Conservation (phyloP, 2,113 vertebrate genomes). For the Oostethus manadensis region DNA sequence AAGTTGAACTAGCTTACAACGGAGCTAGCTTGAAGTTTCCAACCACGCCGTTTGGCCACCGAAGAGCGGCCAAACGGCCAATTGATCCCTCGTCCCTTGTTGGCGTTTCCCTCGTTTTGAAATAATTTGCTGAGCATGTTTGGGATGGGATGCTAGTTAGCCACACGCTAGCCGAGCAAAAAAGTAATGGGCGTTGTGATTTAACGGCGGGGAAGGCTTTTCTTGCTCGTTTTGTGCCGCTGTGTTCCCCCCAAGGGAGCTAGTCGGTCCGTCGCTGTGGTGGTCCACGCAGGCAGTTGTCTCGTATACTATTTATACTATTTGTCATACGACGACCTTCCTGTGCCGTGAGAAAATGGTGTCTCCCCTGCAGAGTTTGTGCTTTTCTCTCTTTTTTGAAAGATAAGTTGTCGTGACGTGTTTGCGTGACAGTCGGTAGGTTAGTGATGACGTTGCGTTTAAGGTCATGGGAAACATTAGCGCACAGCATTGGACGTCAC, state of each 20-base stretch:
- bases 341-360: not conserved
- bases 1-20: conserved; percentile 28
- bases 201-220: not conserved
- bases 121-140: not conserved
- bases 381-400: too few species aligned
- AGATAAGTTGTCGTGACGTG: not conserved
- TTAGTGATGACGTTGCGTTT: conserved; percentile 61
- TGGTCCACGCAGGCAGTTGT: too few species aligned
- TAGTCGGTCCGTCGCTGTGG: too few species aligned
- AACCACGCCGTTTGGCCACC: not conserved
- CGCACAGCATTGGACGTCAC: not conserved
- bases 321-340: not conserved
- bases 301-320: too few species aligned
- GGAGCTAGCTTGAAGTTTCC: conserved; percentile 6
- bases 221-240: accelerated
- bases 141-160: conserved; percentile 30
- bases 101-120: not conserved
- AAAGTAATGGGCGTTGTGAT: not conserved
- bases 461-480: not conserved
- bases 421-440: conserved; percentile 33
- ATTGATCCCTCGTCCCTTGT: not conserved
- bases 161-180: conserved; percentile 17
- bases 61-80: not conserved
- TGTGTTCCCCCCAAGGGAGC: accelerated
- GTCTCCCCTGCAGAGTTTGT: accelerated